phyloP scores from a whole-genome alignment of 2,888 invertebrate genomes.

The Amorpha juglandis region DNA sequence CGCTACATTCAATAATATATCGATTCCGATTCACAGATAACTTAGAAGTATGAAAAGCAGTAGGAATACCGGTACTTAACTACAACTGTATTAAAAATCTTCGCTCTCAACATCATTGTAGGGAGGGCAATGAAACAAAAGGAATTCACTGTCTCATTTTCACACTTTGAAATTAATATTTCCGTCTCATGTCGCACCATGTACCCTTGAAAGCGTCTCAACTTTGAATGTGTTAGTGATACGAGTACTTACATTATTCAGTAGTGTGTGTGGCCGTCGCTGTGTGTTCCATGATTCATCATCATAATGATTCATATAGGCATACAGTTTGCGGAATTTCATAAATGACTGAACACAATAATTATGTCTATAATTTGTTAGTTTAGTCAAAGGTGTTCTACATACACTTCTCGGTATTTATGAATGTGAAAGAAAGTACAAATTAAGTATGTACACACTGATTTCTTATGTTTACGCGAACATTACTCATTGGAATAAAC shows the following conservation, averaged over 20 bases:
- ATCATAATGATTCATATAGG: constrained; percentile 46
- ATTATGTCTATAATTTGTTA: constrained; percentile 80
- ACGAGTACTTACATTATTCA: constrained; percentile 52
- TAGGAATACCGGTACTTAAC: constrained; percentile 61
- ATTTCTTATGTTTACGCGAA: too few species aligned
- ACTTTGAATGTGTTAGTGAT: constrained; percentile 67
- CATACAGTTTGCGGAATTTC: constrained; percentile 22
- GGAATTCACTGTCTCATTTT: constrained; percentile 59
- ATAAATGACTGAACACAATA: constrained; percentile 83
- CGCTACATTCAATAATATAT: background rate
- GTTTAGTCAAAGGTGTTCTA: background rate
- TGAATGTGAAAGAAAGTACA: background rate
- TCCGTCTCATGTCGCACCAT: constrained; percentile 63
- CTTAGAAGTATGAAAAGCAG: constrained; percentile 37
- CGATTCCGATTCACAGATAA: background rate
- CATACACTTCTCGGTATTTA: background rate
- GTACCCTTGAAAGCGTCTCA: constrained; percentile 74
- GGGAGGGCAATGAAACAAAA: constrained; percentile 82
- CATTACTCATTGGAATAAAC: too few species aligned
- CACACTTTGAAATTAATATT: constrained; percentile 56
- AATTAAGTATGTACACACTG: background rate
- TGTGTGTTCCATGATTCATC: constrained; percentile 46
- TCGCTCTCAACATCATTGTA: constrained; percentile 65
- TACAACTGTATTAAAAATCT: constrained; percentile 79
- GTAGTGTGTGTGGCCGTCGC: constrained; percentile 54